Conservation (phyloP, 30 jellyfish, hydroid and myxozoan species). For the Nemopilema nomurai region DNA sequence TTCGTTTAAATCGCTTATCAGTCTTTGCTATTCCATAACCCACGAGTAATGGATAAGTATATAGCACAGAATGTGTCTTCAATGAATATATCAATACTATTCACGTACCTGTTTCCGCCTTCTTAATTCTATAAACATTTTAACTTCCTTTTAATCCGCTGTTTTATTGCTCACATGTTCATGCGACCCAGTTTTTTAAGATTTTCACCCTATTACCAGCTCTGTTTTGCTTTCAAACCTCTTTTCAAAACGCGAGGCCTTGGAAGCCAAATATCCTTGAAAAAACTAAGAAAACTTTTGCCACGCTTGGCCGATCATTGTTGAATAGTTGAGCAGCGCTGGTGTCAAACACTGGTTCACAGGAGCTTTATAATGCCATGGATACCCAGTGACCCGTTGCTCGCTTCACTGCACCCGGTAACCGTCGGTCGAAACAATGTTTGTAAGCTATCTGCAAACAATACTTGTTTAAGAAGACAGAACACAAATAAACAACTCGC, state of each 20-base stretch:
- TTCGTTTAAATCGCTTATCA: no score
- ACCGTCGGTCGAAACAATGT: conserved; percentile 6
- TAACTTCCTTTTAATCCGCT: not conserved
- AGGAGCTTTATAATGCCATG: conserved; percentile 29
- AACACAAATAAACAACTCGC: not conserved
- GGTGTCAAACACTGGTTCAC: conserved; percentile 11
- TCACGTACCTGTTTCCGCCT: conserved; percentile 34
- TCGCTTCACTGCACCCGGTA: conserved; percentile 36
- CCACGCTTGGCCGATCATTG: conserved; percentile 4
- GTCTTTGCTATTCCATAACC: no score
- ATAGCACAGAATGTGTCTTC: no score
- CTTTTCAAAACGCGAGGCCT: not conserved
- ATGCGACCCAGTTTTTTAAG: not conserved
- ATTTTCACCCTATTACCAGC: not conserved
- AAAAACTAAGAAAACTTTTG: not conserved
- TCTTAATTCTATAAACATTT: conserved; percentile 37
- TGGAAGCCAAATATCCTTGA: not conserved
- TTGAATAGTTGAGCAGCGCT: not conserved
- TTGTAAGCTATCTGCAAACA: conserved; percentile 22
- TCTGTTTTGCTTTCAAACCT: not conserved
- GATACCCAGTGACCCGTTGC: conserved; percentile 48
- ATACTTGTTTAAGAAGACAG: not conserved
- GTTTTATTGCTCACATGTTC: not conserved
- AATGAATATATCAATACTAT: no score
- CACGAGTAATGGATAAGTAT: no score